Evolutionary conservation across 2,888 invertebrate genomes (phyloP).

Genomic region (Pachydiplax longipennis): DNA sequence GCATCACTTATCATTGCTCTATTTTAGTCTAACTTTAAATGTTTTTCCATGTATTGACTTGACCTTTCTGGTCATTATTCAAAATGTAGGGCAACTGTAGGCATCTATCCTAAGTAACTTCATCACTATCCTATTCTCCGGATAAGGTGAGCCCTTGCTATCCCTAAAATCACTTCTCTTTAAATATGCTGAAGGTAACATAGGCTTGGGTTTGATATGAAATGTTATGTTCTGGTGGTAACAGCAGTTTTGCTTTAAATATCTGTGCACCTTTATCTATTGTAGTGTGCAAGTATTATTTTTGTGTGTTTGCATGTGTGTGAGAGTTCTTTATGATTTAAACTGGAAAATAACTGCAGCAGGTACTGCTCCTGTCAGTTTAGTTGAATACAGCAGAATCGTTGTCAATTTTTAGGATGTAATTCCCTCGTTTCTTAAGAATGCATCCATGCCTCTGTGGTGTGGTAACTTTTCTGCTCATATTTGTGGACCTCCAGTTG

Average conservation of each 20-base stretch:
- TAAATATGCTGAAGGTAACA: neutral
- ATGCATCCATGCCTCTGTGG: conserved; percentile 18
- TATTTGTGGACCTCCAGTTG: conserved; percentile 14
- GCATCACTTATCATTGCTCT: too few species aligned
- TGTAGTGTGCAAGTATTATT: conserved; percentile 2
- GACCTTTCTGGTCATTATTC: too few species aligned
- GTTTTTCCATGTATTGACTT: neutral
- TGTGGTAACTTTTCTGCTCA: conserved; percentile 13
- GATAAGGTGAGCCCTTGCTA: neutral
- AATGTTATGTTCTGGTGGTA: neutral
- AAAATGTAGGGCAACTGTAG: neutral
- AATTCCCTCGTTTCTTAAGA: neutral
- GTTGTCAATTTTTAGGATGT: conserved; percentile 8
- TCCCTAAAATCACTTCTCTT: neutral
- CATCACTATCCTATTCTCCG: neutral
- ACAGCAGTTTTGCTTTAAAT: neutral
- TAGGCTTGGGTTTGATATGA: neutral
- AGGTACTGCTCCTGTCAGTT: neutral
- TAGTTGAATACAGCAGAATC: neutral
- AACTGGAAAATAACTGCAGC: neutral
- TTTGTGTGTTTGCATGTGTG: conserved; percentile 5
- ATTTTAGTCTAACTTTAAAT: neutral
- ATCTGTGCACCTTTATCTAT: neutral
- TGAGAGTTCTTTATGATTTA: neutral
- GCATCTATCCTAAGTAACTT: neutral